These are phyloP conservation scores for Siniperca undulata DNA, from an alignment of 2,797 vertebrate genomes.

Conservation along the genomic window DNA sequence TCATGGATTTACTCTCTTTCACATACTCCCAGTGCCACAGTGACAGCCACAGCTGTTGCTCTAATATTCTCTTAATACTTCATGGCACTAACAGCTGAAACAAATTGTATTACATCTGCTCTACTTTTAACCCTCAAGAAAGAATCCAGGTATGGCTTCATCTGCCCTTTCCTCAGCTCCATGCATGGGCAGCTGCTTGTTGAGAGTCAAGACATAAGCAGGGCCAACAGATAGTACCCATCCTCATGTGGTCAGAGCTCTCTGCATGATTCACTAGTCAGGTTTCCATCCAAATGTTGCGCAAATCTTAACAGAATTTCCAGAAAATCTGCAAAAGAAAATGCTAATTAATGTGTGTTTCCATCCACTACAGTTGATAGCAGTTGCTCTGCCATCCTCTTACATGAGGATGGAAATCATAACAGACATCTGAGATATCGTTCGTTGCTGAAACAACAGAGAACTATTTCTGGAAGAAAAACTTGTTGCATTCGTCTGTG, in stretches of 20 bases:
- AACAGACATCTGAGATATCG: not conserved
- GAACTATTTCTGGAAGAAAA: not conserved
- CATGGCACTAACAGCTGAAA: constrained; percentile 6
- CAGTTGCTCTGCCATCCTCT: not conserved
- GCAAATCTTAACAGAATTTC: not conserved
- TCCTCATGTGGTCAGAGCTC: not conserved
- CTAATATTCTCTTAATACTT: constrained; percentile 33
- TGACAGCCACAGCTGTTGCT: constrained; percentile 21
- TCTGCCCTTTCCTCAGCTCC: constrained; percentile 14
- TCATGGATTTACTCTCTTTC: constrained; percentile 31
- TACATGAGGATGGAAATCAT: not conserved
- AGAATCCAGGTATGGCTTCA: constrained; percentile 15
- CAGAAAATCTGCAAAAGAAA: not conserved
- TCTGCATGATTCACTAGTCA: constrained; percentile 7
- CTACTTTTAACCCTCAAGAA: constrained; percentile 12
- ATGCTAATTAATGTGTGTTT: not conserved
- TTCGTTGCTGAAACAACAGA: not conserved
- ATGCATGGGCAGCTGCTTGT: not conserved
- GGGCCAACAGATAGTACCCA: not conserved
- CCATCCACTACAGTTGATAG: not conserved
- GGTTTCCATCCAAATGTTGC: not conserved
- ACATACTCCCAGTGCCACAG: not conserved
- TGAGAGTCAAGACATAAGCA: constrained; percentile 18
- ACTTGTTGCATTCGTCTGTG: not conserved
- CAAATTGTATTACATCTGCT: constrained; percentile 5